These are phyloP conservation scores for Adoxophyes honmai DNA, from an alignment of 1,140 invertebrate species.

Conservation along the genomic window DNA sequence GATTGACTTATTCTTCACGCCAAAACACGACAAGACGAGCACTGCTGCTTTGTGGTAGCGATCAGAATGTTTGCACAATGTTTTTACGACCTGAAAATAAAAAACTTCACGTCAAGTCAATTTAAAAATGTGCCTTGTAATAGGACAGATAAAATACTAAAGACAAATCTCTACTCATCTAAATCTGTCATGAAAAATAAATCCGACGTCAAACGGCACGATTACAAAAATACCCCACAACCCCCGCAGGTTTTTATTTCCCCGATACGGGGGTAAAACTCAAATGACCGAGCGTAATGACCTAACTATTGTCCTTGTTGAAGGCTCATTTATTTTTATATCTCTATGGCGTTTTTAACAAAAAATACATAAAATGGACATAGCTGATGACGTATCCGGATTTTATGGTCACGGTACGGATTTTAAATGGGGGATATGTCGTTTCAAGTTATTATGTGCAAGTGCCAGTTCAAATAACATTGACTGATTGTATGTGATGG, in stretches of 20 bases:
- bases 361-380: slow-evolving; percentile 48
- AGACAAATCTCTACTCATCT: no score
- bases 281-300: slow-evolving; percentile 72
- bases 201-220: slow-evolving; percentile 20
- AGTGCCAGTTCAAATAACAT: no score
- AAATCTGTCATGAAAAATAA: slow-evolving; percentile 2
- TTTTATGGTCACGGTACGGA: slow-evolving; percentile 52
- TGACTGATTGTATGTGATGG: no score
- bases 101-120: no score
- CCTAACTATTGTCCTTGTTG: slow-evolving; percentile 69
- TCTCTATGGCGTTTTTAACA: slow-evolving; percentile 67
- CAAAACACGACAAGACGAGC: no score
- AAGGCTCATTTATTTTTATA: slow-evolving; percentile 75
- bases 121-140: no score
- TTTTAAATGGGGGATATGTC: slow-evolving; percentile 5
- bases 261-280: not conserved
- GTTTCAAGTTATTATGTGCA: no score
- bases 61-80: no score
- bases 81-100: no score
- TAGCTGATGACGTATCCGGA: slow-evolving; percentile 44
- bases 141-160: no score
- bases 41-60: no score
- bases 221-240: slow-evolving; percentile 36
- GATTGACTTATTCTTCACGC: no score
- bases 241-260: slow-evolving; percentile 47